Base-by-base conservation (phyloP, 2,113 vertebrate species). In the Xenopus borealis region DNA sequence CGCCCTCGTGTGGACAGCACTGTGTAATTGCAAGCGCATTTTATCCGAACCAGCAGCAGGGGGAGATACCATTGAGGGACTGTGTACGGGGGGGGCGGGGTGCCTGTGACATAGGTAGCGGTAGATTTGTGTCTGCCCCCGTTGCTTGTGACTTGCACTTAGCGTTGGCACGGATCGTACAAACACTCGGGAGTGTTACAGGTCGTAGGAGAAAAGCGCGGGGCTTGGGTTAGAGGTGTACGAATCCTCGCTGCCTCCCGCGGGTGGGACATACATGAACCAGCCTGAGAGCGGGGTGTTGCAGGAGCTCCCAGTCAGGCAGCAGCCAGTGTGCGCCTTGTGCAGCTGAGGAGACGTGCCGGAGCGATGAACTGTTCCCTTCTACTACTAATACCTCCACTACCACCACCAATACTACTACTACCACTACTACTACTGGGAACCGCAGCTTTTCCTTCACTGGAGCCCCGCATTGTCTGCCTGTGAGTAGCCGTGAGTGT, bases 251-350 rank as follows among this genome's bases (percentile, higher is more conserved):
- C 18, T 46, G 18, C 44, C 74, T 10, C 58, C 73, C 47, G 23
- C 14, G 47, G 12, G 47, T 50, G 45, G 52, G 30, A 12, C 18
- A 10, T n/a, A 4, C 13, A 47, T 77, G 74, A 57, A 45, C 47
- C 64, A 46, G 20, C 64, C 64, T 27, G 27, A n/a, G 19, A 23
- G 65, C 62, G 55, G 72, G 47, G 65, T 68, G 65, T 75, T 40
- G 72, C 72, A 62, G 66, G n/a, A 69, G 72, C 66, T 75, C 45
- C 47, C 55, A 75, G 66, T 75, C 59, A 55, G 59, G n/a, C n/a
- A n/a, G 53, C 65, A 75, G 72, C 55, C 61, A 68, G 65, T 69
- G 66, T 69, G 73, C 69, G 55, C 53, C 55, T 67, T 50, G 73
- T 75, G 66, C 58, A 75, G 58, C 23, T 57, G 69, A 40, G 47